Evolutionary conservation across 2,113 vertebrate genomes (phyloP), one percentile per base, ranked within the genome.

Genomic region (Hypocryptadius cinnamomeus): DNA sequence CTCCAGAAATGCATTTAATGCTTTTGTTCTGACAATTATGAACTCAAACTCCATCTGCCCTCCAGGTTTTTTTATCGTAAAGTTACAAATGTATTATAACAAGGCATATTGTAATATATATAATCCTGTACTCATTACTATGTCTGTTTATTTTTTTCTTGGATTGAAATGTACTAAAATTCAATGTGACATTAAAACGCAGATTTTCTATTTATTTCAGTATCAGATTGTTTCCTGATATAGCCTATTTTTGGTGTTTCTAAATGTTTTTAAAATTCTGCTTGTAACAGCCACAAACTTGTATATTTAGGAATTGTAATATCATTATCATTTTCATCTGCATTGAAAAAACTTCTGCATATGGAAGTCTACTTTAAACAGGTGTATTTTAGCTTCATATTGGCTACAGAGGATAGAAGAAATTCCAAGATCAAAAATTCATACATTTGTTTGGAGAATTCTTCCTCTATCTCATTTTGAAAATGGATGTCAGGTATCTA

Each of bases 71-170:
- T 98, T 98, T 99, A 98, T 97, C 97, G 56, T 97, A 97, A 97
- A 98, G 96, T 97, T 97, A 98, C 97, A 98, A 98, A 97, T 99
- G 98, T 99, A 99, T 98, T 98, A 98, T 98, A 98, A 98, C 96
- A 97, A 98, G 98, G 98, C 98, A 98, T 98, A 98, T 97, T 99
- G 98, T 99, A 99, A 99, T 99, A 98, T 99, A 97, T 98, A 96
- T 98, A 98, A 97, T 97, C 98, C 96, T 99, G 97, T 99, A 98
- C 98, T 98, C 98, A 98, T 98, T 98, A 98, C 97, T 97, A 93
- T 98, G 98, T 98, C 98, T 98, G 98, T 98, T 98, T 98, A 98
- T 98, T 98, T 98, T 40, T 98, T 97, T 95, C 97, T 98, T 98
- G 96, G 97, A 98, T 98, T 98, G 97, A 98, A 98, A 98, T 99